phyloP scores from a whole-genome alignment of 2,113 vertebrate genomes.

The Phyllostomus hastatus region DNA sequence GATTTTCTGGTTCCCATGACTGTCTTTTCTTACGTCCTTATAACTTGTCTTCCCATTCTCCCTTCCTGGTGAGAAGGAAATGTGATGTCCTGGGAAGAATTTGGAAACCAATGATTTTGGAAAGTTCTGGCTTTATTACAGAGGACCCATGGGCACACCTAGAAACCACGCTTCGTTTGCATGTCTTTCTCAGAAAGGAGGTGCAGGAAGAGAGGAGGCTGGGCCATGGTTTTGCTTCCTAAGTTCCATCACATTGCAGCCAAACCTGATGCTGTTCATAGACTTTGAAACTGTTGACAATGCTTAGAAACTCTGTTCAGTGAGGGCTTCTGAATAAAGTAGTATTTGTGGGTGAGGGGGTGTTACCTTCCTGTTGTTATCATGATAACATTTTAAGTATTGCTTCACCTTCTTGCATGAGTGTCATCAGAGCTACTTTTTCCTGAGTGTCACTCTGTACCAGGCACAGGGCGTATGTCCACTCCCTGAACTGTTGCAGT shows the following conservation, averaged over 20 bases:
- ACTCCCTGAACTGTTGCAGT: background rate
- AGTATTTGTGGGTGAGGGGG: background rate
- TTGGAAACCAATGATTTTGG: background rate
- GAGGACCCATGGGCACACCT: background rate
- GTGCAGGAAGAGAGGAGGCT: background rate
- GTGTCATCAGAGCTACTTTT: background rate
- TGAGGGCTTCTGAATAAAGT: background rate
- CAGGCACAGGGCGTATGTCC: background rate
- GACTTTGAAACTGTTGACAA: background rate
- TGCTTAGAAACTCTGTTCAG: background rate
- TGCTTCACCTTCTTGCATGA: background rate
- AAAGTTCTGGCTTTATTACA: background rate
- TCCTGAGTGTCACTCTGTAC: background rate
- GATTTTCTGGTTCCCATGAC: background rate
- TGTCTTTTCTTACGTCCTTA: background rate
- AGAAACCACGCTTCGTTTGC: background rate
- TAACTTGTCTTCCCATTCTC: background rate
- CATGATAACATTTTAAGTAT: background rate
- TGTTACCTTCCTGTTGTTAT: background rate
- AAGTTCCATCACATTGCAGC: background rate
- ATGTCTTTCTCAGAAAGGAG: background rate
- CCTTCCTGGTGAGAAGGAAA: background rate
- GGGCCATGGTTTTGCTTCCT: background rate
- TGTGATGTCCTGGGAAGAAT: background rate
- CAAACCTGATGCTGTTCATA: background rate